Evolutionary conservation across 1,140 invertebrate genomes (phyloP).

Genomic region (Hirudo medicinalis): DNA sequence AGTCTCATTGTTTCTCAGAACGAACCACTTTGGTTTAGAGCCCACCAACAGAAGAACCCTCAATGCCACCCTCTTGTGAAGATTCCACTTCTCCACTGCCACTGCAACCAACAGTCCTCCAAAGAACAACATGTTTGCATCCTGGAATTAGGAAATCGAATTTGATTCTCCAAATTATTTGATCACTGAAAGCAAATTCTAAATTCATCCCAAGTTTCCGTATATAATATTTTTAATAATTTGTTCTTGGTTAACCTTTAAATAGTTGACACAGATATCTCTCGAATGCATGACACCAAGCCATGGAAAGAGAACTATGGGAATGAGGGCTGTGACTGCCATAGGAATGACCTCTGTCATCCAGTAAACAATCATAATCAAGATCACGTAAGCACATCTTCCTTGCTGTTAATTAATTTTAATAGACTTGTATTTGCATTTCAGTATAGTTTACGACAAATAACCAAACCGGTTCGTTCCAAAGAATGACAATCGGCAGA

Average conservation of each 20-base stretch:
- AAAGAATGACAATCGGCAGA: conserved; percentile 1
- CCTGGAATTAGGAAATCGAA: conserved; percentile 23
- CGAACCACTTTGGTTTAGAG: conserved; percentile 36
- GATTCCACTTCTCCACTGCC: conserved; percentile 67
- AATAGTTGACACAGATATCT: conserved; percentile 31
- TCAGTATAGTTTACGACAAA: too few species aligned
- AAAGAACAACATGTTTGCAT: conserved; percentile 61
- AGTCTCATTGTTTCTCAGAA: not conserved
- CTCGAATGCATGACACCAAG: conserved; percentile 34
- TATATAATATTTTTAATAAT: too few species aligned
- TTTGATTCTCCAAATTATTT: too few species aligned
- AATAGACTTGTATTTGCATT: not conserved
- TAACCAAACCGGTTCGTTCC: too few species aligned
- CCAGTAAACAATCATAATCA: conserved; percentile 73
- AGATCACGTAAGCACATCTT: conserved; percentile 58
- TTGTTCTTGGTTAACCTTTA: conserved; percentile 27
- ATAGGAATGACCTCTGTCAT: conserved; percentile 66
- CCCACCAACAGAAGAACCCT: conserved; percentile 63
- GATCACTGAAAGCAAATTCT: too few species aligned
- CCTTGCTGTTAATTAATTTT: conserved; percentile 24
- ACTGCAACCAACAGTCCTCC: conserved; percentile 64
- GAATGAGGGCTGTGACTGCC: conserved; percentile 65
- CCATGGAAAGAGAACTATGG: conserved; percentile 65
- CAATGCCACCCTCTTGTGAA: conserved; percentile 71
- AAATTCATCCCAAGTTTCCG: too few species aligned